A percentile compares a stretch with the other conserved stretches of the same genome.
phyloP scores from a whole-genome alignment of 2,888 invertebrate species.

The Aphodius sticticus region DNA sequence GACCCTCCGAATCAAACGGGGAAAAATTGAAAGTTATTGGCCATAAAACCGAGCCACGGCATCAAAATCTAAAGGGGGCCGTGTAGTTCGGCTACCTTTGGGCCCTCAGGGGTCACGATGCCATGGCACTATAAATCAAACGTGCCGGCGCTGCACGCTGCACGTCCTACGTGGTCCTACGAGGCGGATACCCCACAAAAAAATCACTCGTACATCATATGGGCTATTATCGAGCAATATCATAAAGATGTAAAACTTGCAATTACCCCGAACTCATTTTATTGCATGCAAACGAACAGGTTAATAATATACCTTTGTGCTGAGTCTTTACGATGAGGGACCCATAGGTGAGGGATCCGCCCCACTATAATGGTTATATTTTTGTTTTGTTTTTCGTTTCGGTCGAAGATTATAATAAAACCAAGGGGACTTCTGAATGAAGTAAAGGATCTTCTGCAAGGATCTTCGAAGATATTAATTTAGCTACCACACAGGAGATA shows the following conservation, averaged over 20 bases:
- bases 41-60: constrained; percentile 16
- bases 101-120: constrained; percentile 13
- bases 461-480: no score
- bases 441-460: background rate
- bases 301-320: background rate
- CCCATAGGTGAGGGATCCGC: background rate
- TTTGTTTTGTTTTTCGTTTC: background rate
- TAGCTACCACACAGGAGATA: no score
- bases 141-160: constrained; percentile 8
- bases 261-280: background rate
- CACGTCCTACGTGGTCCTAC: background rate
- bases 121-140: constrained; percentile 19
- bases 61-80: constrained; percentile 18
- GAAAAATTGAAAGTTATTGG: constrained; percentile 23
- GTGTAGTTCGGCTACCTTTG: constrained; percentile 21
- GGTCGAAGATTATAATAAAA: background rate
- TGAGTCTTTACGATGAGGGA: background rate
- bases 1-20: constrained; percentile 6
- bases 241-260: background rate
- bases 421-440: background rate
- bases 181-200: constrained; percentile 8
- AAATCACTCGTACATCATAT: background rate
- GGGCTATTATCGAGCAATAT: background rate
- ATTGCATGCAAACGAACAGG: background rate
- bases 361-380: background rate